phyloP scores from a whole-genome alignment of 2,797 vertebrate genomes.

The Falco naumanni region DNA sequence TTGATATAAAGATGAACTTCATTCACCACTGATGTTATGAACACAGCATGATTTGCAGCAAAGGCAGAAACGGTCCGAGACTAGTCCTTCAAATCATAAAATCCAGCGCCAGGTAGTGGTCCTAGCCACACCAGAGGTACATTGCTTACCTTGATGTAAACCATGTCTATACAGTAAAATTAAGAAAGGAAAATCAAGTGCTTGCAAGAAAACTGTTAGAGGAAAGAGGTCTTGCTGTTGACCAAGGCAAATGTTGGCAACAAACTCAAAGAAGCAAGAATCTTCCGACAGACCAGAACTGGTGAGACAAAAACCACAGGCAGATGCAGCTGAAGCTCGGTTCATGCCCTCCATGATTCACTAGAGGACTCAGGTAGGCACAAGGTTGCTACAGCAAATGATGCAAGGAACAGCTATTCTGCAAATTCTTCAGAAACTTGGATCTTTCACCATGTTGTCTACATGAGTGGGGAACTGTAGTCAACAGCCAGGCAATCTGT shows the following conservation, averaged over 20 bases:
- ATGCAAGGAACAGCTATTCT: not conserved
- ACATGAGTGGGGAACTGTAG: not conserved
- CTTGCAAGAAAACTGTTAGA: not conserved
- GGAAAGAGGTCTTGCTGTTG: not conserved
- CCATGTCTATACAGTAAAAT: not conserved
- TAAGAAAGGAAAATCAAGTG: not conserved
- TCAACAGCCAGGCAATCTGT: not conserved
- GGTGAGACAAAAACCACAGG: not conserved
- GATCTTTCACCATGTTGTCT: not conserved
- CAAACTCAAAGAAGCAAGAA: not conserved
- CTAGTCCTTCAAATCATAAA: not conserved
- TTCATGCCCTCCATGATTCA: not conserved
- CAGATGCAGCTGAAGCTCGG: not conserved
- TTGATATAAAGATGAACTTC: not conserved
- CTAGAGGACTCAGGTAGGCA: not conserved
- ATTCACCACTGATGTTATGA: not conserved
- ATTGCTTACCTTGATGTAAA: not conserved
- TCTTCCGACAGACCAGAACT: not conserved
- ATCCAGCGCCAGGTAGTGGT: not conserved
- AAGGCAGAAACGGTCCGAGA: not conserved
- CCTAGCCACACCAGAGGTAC: not conserved
- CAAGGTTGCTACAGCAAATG: not conserved
- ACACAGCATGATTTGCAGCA: not conserved
- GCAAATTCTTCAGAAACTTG: not conserved
- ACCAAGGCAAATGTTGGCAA: not conserved